phyloP scores from a whole-genome alignment of 53 echinoderm and acorn worm species.

The Zoroaster sp. region DNA sequence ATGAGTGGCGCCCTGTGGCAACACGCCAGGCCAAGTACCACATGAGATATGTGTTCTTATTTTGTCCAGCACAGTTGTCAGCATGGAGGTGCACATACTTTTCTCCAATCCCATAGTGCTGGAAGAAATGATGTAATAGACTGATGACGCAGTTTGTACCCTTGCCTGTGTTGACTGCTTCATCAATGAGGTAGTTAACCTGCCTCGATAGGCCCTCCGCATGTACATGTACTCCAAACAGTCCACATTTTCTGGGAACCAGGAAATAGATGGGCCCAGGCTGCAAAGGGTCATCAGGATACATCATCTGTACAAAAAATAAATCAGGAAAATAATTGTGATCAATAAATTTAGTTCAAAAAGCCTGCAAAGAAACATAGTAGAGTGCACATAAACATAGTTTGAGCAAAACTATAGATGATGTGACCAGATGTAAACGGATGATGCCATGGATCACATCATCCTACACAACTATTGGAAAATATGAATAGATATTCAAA shows the following conservation, averaged over 20 bases:
- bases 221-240: slow-evolving; percentile 53
- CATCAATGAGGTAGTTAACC: slow-evolving; percentile 22
- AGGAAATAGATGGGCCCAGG: slow-evolving; percentile 67
- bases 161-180: slow-evolving; percentile 31
- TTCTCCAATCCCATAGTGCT: slow-evolving; percentile 35
- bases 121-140: slow-evolving; percentile 46
- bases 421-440: no score
- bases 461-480: no score
- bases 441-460: no score
- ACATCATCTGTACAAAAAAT: no score
- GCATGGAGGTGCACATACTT: slow-evolving; percentile 36
- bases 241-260: slow-evolving; percentile 47
- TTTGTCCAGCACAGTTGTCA: slow-evolving; percentile 55
- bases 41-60: slow-evolving; percentile 30
- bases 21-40: slow-evolving; percentile 51
- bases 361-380: no score
- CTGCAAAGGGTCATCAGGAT: slow-evolving; percentile 53
- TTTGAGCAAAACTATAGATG: no score
- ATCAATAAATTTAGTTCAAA: no score
- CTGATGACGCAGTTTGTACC: slow-evolving; percentile 38
- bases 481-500: no score
- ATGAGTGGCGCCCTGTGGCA: slow-evolving; percentile 1
- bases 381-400: no score
- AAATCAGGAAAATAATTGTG: no score
- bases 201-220: slow-evolving; percentile 28